Percentiles rank a stretch among this genome's conserved stretches.
phyloP scores from a whole-genome alignment of 30 jellyfish, hydroid and myxozoan species.

The Pseudorhiza aurosa region DNA sequence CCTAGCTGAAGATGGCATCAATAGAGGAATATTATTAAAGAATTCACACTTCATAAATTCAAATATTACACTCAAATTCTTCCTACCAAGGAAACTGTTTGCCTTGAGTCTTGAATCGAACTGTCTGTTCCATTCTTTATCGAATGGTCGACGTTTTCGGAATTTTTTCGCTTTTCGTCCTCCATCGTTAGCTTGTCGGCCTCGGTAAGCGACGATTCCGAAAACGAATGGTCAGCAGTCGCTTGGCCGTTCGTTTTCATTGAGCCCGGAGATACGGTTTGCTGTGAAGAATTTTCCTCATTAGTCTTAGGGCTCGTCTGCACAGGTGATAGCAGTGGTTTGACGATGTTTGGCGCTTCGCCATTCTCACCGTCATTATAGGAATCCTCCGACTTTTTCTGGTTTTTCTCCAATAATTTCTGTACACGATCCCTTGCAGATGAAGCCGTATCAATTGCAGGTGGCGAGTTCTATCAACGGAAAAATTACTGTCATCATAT shows the following conservation, averaged over 20 bases:
- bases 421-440: slow-evolving; percentile 71
- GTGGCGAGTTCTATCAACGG: slow-evolving; percentile 72
- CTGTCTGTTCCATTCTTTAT: slow-evolving; percentile 11
- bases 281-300: background rate
- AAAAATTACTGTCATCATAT: too few species aligned
- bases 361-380: slow-evolving; percentile 28
- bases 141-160: slow-evolving; percentile 1
- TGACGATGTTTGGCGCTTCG: background rate
- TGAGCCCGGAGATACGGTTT: background rate
- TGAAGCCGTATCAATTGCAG: slow-evolving; percentile 38
- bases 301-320: background rate
- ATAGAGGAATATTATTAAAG: too few species aligned
- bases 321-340: background rate
- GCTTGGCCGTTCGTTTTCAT: slow-evolving; percentile 7
- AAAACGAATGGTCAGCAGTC: background rate
- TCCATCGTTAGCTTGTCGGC: slow-evolving; percentile 55
- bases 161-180: slow-evolving; percentile 7
- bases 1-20: too few species aligned
- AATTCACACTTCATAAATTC: too few species aligned
- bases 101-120: background rate
- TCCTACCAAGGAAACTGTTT: too few species aligned
- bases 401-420: slow-evolving; percentile 49
- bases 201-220: slow-evolving; percentile 54
- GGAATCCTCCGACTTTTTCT: slow-evolving; percentile 39
- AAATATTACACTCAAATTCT: background rate